These are phyloP conservation scores for Thera obeliscata DNA, from an alignment of 2,888 invertebrate species.

Conservation along the genomic window DNA sequence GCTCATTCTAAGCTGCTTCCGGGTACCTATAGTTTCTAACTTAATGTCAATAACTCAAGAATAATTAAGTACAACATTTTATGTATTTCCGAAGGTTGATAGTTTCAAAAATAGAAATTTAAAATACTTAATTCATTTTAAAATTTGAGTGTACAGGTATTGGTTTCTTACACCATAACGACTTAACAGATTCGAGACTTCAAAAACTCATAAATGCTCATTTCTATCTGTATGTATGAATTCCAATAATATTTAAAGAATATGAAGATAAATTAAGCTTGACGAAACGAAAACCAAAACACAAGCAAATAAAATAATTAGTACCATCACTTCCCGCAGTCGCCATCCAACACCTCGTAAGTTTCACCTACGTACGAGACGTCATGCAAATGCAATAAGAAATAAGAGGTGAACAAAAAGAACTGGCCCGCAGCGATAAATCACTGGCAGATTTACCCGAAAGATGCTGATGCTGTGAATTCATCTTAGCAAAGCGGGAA, in stretches of 20 bases:
- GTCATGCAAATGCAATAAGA: slow-evolving; percentile 63
- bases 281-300: slow-evolving; percentile 2
- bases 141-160: too few species aligned
- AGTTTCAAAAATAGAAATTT: too few species aligned
- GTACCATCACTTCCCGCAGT: slow-evolving; percentile 60
- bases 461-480: slow-evolving; percentile 62
- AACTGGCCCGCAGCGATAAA: slow-evolving; percentile 58
- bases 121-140: too few species aligned
- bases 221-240: too few species aligned
- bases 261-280: background rate
- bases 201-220: too few species aligned
- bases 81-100: too few species aligned
- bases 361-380: slow-evolving; percentile 61
- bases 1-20: slow-evolving; percentile 72
- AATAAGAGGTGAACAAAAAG: slow-evolving; percentile 63
- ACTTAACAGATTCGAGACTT: too few species aligned
- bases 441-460: slow-evolving; percentile 62
- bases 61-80: background rate
- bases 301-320: slow-evolving; percentile 58
- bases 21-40: slow-evolving; percentile 44
- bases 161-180: too few species aligned
- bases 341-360: slow-evolving; percentile 52
- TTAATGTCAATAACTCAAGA: background rate
- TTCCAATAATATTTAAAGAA: background rate
- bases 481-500: slow-evolving; percentile 46